Base-by-base conservation (phyloP, 2,888 invertebrate species). In the Ctena decussata region DNA sequence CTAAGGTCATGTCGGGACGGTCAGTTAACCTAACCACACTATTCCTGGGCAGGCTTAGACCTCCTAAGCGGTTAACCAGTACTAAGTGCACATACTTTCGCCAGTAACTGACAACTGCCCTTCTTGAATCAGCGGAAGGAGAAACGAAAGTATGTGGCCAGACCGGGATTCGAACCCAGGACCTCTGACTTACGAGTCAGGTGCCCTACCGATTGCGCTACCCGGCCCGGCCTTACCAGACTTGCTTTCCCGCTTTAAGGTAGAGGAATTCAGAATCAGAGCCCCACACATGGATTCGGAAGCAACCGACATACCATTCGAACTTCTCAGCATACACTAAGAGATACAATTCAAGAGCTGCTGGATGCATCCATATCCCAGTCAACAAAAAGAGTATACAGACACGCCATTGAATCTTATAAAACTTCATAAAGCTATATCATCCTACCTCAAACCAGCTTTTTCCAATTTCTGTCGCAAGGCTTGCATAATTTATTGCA, bases 171-270 rank as follows among this genome's bases (percentile, higher is more conserved):
- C n/a, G n/a, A n/a, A n/a, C n/a, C n/a, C n/a, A n/a, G n/a, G n/a
- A n/a, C n/a, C n/a, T n/a, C n/a, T n/a, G n/a, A n/a, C n/a, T n/a
- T n/a, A n/a, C n/a, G n/a, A n/a, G n/a, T n/a, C n/a, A n/a, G n/a
- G n/a, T n/a, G n/a, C n/a, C n/a, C n/a, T n/a, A n/a, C n/a, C n/a
- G n/a, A n/a, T n/a, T n/a, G n/a, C n/a, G n/a, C n/a, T n/a, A n/a
- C n/a, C n/a, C n/a, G n/a, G n/a, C n/a, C n/a, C n/a, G n/a, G n/a
- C n/a, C n/a, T n/a, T n/a, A n/a, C n/a, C n/a, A n/a, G 69, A 77
- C 24, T 18, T 77, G 6, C 65, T 77, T 69, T 77, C 69, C 30
- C 77, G 77, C 27, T 77, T 69, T 18, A 65, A 77, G 77, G 37
- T 65, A 41, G 0, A 39, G 15, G 27, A 32, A 24, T 77, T 77